phyloP scores from a whole-genome alignment of 2,113 vertebrate species.

The Sinocyclocheilus anophthalmus region DNA sequence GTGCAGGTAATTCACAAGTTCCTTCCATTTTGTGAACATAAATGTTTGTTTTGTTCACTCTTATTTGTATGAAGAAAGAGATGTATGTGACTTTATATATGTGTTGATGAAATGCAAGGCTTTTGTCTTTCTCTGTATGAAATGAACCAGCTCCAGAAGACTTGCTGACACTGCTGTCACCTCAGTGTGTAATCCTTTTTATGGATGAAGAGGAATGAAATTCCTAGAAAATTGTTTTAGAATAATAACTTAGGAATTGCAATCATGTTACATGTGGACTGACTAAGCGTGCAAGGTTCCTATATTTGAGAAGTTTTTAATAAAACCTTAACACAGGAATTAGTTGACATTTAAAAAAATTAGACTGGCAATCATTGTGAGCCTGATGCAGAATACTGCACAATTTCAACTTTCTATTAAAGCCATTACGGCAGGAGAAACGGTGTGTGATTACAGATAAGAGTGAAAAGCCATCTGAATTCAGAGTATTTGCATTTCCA shows the following conservation, averaged over 20 bases:
- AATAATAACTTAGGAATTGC: neutral
- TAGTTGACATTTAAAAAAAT: conserved; percentile 10
- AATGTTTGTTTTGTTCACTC: neutral
- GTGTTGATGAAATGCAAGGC: neutral
- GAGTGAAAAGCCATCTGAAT: conserved; percentile 21
- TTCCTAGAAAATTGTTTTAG: neutral
- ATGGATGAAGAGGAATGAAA: neutral
- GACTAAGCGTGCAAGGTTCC: neutral
- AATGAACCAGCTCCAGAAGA: neutral
- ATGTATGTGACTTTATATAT: neutral
- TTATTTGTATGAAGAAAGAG: neutral
- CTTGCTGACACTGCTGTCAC: neutral
- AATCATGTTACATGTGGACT: neutral
- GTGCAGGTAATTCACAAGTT: neutral
- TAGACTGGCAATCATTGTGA: conserved; percentile 45
- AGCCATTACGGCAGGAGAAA: conserved; percentile 43
- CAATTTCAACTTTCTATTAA: conserved; percentile 54
- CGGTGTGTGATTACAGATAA: neutral
- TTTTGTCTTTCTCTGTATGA: neutral
- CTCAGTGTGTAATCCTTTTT: neutral
- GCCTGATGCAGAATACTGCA: conserved; percentile 49
- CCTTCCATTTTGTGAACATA: neutral
- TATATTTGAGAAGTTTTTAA: neutral
- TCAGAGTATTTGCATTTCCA: conserved; percentile 26
- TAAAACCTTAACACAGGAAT: neutral